These are phyloP conservation scores for Bombus affinis DNA, from an alignment of 1,140 invertebrate species.

Conservation along the genomic window DNA sequence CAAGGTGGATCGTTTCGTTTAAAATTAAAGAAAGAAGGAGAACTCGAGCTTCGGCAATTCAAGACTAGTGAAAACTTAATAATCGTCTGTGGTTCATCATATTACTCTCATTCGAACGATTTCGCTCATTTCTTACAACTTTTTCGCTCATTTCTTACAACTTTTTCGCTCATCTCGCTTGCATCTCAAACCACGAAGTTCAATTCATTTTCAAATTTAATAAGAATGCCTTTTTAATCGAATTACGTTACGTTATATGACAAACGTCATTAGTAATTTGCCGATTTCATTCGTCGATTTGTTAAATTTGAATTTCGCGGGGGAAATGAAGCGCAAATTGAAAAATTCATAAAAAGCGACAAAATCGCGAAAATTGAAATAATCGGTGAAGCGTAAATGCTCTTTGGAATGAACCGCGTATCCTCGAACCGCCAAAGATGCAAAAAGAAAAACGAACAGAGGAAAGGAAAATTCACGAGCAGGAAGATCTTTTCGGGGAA, in stretches of 20 bases:
- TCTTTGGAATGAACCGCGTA: conserved; percentile 20
- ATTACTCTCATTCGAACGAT: background rate
- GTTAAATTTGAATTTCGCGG: background rate
- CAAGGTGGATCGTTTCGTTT: conserved; percentile 28
- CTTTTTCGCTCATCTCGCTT: background rate
- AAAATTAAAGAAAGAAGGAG: conserved; percentile 30
- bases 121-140: background rate
- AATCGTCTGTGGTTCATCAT: background rate
- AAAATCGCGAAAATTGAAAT: background rate
- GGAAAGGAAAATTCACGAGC: background rate
- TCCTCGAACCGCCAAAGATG: conserved; percentile 9
- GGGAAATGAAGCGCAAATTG: background rate
- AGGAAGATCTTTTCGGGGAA: background rate
- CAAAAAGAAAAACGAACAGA: background rate
- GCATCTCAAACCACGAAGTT: background rate
- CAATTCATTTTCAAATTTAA: background rate
- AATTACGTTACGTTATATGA: background rate
- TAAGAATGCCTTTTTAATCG: background rate
- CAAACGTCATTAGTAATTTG: background rate
- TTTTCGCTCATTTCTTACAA: background rate
- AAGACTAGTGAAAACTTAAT: background rate
- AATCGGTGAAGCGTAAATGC: conserved; percentile 9
- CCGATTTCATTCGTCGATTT: background rate
- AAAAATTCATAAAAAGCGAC: background rate
- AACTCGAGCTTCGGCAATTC: conserved; percentile 30